These are phyloP conservation scores for Cranoglanis bouderius DNA, from an alignment of 2,113 vertebrate species.

Conservation along the genomic window DNA sequence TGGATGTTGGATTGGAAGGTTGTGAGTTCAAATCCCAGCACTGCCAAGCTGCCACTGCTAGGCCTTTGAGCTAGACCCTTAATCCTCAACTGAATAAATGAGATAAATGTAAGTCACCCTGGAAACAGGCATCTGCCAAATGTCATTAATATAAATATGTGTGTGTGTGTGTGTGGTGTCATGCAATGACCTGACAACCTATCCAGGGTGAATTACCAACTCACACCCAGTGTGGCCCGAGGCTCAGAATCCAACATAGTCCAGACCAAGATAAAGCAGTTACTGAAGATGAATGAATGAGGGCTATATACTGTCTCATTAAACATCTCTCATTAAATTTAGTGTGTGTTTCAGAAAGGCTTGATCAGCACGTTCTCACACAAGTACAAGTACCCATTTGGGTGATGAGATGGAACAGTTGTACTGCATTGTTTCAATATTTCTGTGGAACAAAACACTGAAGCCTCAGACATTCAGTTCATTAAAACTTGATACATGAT, in stretches of 20 bases:
- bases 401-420: not conserved
- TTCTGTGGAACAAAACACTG: constrained; percentile 4
- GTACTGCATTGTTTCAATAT: not conserved
- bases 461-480: not conserved
- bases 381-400: not conserved
- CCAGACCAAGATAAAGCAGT: not conserved
- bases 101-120: too few species aligned
- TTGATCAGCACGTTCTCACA: not conserved
- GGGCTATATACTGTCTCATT: not conserved
- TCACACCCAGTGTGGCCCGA: not conserved
- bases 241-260: not conserved
- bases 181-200: not conserved
- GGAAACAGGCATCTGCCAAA: too few species aligned
- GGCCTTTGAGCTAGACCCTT: too few species aligned
- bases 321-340: not conserved
- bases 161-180: not conserved
- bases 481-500: constrained; percentile 4
- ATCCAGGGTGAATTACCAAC: not conserved
- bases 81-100: too few species aligned
- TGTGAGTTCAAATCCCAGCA: too few species aligned
- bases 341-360: not conserved
- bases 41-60: too few species aligned
- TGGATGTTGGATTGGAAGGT: too few species aligned
- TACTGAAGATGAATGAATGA: not conserved
- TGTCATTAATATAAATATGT: not conserved